phyloP scores from a whole-genome alignment of 2,888 invertebrate species.

The Romanomermis culicivorax region DNA sequence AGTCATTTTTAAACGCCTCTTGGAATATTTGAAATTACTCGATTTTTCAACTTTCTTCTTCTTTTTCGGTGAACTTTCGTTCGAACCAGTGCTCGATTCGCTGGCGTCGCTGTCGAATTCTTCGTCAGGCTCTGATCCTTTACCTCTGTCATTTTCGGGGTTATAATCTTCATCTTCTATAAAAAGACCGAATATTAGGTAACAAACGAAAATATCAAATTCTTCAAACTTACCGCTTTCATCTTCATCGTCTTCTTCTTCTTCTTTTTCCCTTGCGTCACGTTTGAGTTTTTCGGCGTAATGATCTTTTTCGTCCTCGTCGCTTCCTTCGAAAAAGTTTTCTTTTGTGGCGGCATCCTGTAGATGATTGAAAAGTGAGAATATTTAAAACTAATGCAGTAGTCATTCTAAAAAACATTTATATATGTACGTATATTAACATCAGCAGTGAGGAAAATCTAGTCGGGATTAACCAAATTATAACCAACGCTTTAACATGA shows the following conservation, averaged over 20 bases:
- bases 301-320: slow-evolving; percentile 57
- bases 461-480: too few relatives aligned
- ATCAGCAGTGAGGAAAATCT: too few relatives aligned
- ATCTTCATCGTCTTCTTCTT: slow-evolving; percentile 38
- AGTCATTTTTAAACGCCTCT: too few relatives aligned
- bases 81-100: slow-evolving; percentile 20
- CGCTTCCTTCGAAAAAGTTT: slow-evolving; percentile 64
- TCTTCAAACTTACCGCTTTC: not conserved
- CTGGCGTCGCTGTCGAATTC: slow-evolving; percentile 23
- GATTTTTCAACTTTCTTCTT: slow-evolving; percentile 31
- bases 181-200: too few relatives aligned
- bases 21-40: too few relatives aligned
- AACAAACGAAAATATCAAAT: not conserved
- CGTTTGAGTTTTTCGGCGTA: slow-evolving; percentile 85
- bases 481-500: too few relatives aligned
- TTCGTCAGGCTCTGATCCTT: slow-evolving; percentile 29
- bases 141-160: slow-evolving; percentile 13
- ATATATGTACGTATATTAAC: too few relatives aligned
- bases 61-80: slow-evolving; percentile 9
- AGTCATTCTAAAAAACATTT: too few relatives aligned
- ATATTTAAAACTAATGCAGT: too few relatives aligned
- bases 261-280: slow-evolving; percentile 63
- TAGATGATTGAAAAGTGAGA: not conserved
- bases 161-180: slow-evolving; percentile 26
- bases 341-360: slow-evolving; percentile 19